These are phyloP conservation scores for Xyliphius kryptos DNA, from an alignment of 2,113 vertebrate species.

Conservation along the genomic window DNA sequence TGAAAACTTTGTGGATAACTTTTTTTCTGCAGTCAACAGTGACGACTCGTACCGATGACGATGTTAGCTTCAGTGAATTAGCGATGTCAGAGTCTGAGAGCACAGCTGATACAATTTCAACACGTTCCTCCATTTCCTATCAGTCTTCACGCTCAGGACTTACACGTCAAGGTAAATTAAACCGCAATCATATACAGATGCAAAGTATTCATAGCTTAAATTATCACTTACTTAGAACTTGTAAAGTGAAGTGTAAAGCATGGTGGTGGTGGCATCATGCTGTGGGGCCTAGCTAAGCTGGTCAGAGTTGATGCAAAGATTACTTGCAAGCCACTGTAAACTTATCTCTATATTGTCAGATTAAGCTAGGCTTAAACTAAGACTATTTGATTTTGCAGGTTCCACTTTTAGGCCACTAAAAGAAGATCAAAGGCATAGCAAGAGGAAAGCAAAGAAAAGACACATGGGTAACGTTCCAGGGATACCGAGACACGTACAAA, in stretches of 20 bases:
- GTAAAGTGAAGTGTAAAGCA: too few relatives aligned
- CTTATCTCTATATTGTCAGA: neutral
- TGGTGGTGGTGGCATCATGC: too few relatives aligned
- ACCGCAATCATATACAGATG: too few relatives aligned
- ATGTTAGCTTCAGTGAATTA: slow-evolving; percentile 64
- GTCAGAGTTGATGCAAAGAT: too few relatives aligned
- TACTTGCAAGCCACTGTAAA: too few relatives aligned
- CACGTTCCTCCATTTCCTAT: slow-evolving; percentile 53
- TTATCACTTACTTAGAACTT: too few relatives aligned
- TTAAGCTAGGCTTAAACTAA: too few relatives aligned
- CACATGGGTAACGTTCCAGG: slow-evolving; percentile 72
- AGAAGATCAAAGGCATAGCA: slow-evolving; percentile 56
- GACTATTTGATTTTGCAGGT: slow-evolving; percentile 46
- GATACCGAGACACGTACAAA: slow-evolving; percentile 85
- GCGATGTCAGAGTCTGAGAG: slow-evolving; percentile 60
- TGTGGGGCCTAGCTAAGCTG: too few relatives aligned
- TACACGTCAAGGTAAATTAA: slow-evolving; percentile 62
- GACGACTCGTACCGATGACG: slow-evolving; percentile 58
- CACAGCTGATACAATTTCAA: slow-evolving; percentile 41
- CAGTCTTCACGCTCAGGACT: slow-evolving; percentile 65
- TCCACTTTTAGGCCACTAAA: slow-evolving; percentile 68
- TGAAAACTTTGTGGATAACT: neutral
- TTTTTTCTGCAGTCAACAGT: slow-evolving; percentile 63
- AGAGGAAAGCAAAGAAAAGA: slow-evolving; percentile 59
- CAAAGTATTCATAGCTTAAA: too few relatives aligned